Conservation (phyloP, 2,113 vertebrate genomes). For the Brachyhypopomus occidentalis region DNA sequence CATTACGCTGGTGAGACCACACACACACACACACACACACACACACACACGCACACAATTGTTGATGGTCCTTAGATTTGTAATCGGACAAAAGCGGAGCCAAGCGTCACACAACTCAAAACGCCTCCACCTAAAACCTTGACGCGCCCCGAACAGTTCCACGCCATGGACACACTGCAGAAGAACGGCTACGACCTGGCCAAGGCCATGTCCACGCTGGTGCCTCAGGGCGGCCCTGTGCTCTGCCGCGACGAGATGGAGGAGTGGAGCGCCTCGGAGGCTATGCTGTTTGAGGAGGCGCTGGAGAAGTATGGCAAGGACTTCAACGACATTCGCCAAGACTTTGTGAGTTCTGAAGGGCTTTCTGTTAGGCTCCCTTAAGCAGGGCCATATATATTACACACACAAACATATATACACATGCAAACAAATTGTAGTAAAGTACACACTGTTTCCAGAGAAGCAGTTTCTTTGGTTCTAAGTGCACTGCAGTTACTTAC, state of each 20-base stretch:
- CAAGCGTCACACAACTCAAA: too few relatives aligned
- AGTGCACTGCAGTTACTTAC: neutral
- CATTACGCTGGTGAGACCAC: conserved; percentile 87
- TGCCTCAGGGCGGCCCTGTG: conserved; percentile 89
- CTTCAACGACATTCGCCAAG: conserved; percentile 92
- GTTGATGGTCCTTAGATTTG: neutral
- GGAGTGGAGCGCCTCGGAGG: conserved; percentile 92
- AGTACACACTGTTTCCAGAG: neutral
- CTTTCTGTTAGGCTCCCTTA: too few relatives aligned
- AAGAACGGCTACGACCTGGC: conserved; percentile 89
- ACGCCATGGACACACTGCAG: conserved; percentile 92
- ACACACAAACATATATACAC: too few relatives aligned
- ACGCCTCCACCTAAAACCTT: neutral
- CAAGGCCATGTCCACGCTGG: conserved; percentile 90
- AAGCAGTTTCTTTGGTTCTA: too few relatives aligned
- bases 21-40: neutral
- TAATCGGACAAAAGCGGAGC: too few relatives aligned
- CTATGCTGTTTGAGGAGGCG: conserved; percentile 92
- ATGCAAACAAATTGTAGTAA: too few relatives aligned
- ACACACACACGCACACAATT: neutral
- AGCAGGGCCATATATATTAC: too few relatives aligned
- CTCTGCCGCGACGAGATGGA: conserved; percentile 94
- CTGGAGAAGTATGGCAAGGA: conserved; percentile 93
- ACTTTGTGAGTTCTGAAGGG: conserved; percentile 80
- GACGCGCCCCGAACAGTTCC: conserved; percentile 75